phyloP scores from a whole-genome alignment of 2,113 vertebrate genomes.

The Daubentonia madagascariensis region DNA sequence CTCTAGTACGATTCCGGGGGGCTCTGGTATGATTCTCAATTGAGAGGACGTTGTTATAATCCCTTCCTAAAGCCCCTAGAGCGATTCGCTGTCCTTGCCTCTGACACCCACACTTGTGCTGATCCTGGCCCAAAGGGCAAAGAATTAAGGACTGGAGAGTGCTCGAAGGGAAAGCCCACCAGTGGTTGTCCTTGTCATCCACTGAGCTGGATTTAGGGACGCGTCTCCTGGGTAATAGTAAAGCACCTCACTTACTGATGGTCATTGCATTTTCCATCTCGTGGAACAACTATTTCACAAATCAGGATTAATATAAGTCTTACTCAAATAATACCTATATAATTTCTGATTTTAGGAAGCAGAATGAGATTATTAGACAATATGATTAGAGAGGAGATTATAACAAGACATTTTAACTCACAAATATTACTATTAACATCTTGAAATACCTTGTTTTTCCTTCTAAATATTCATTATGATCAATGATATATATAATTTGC shows the following conservation, averaged over 20 bases:
- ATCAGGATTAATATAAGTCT: background rate
- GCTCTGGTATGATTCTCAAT: background rate
- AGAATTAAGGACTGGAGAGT: accelerated
- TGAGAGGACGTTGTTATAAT: accelerated
- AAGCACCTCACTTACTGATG: background rate
- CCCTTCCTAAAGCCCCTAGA: background rate
- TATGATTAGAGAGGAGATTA: background rate
- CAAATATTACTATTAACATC: background rate
- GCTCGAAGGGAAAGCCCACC: background rate
- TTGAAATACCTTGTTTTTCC: background rate
- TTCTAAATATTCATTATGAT: background rate
- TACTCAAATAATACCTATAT: background rate
- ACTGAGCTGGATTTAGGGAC: background rate
- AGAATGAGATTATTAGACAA: background rate
- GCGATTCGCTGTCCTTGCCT: background rate
- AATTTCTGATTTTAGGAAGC: background rate
- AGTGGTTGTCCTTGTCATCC: background rate
- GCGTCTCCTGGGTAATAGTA: background rate
- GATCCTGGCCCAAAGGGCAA: accelerated
- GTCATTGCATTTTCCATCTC: background rate
- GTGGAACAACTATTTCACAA: background rate
- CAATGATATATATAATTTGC: background rate
- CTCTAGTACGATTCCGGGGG: background rate
- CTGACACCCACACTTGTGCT: accelerated
- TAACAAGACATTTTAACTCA: background rate